Percentiles rank a stretch among this genome's conserved stretches.
phyloP scores from a whole-genome alignment of 2,888 invertebrate genomes.

The Drosophila demipolita region DNA sequence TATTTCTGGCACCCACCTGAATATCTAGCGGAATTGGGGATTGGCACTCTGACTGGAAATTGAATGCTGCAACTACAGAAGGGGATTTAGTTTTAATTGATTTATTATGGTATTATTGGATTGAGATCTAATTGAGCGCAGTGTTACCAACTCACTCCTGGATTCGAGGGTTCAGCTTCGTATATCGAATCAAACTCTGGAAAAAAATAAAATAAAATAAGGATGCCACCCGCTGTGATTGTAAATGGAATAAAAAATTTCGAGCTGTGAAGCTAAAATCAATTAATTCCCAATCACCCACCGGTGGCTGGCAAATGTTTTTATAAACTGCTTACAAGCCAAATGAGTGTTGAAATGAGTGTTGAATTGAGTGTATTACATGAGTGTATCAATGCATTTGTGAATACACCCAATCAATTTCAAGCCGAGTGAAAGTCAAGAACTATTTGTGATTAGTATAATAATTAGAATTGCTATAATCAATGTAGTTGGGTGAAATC shows the following conservation, averaged over 20 bases:
- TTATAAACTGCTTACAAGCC: constrained; percentile 10
- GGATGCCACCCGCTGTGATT: constrained; percentile 39
- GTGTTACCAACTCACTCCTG: constrained; percentile 16
- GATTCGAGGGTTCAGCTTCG: constrained; percentile 31
- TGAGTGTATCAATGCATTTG: constrained; percentile 7
- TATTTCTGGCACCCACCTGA: constrained; percentile 61
- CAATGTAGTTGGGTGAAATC: not conserved
- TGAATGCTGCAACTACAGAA: constrained; percentile 49
- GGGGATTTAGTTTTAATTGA: constrained; percentile 68
- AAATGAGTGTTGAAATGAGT: constrained; percentile 8
- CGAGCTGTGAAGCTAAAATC: constrained; percentile 21
- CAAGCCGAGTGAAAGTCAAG: constrained; percentile 15
- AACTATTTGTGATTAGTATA: constrained; percentile 6
- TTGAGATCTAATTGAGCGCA: constrained; percentile 59
- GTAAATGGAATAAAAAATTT: constrained; percentile 44
- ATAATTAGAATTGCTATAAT: not conserved
- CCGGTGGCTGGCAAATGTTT: constrained; percentile 19
- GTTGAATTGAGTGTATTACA: constrained; percentile 3
- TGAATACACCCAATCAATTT: not conserved
- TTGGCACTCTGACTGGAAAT: constrained; percentile 50
- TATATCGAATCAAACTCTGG: constrained; percentile 22
- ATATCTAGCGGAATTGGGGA: constrained; percentile 29
- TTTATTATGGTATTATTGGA: constrained; percentile 66
- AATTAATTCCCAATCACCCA: constrained; percentile 48
- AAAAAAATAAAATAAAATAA: not conserved